Percentiles rank a stretch among this genome's conserved stretches.
These are phyloP conservation scores for Epistrophe grossulariae DNA, from an alignment of 2,888 invertebrate genomes.

Conservation along the genomic window DNA sequence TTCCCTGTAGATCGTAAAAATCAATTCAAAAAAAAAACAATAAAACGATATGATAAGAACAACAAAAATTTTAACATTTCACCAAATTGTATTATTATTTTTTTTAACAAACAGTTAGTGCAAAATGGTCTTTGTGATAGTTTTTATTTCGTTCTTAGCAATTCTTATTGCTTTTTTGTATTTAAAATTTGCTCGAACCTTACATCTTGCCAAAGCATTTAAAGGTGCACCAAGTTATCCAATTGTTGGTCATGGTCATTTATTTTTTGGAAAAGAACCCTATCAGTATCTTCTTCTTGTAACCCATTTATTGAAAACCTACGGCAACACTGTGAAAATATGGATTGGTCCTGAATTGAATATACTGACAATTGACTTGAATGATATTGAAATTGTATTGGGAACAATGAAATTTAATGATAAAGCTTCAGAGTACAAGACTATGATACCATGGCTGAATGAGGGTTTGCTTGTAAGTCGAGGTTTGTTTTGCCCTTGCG, in stretches of 20 bases:
- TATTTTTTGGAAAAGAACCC: conserved; percentile 84
- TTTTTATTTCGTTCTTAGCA: conserved; percentile 35
- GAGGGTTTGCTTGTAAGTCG: conserved; percentile 78
- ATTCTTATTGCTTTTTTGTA: conserved; percentile 41
- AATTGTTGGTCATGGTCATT: conserved; percentile 84
- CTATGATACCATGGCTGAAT: conserved; percentile 77
- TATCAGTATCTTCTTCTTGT: conserved; percentile 80
- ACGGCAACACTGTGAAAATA: conserved; percentile 79
- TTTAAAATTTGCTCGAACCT: conserved; percentile 79
- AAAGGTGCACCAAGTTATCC: conserved; percentile 84
- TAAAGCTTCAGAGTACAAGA: conserved; percentile 85
- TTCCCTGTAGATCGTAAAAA: background rate
- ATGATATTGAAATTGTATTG: conserved; percentile 80
- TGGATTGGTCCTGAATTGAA: conserved; percentile 82
- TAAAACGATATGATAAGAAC: background rate
- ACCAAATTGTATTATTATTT: background rate
- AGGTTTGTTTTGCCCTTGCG: conserved; percentile 73
- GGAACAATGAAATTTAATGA: conserved; percentile 83
- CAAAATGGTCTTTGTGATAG: conserved; percentile 76
- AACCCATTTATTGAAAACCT: conserved; percentile 80
- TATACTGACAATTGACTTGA: conserved; percentile 79
- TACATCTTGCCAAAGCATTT: conserved; percentile 79
- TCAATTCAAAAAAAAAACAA: background rate
- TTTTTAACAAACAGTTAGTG: conserved; percentile 10
- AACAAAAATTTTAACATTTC: background rate